Evolutionary conservation across 2,888 invertebrate species (phyloP).

Genomic region (Emmelina monodactyla): DNA sequence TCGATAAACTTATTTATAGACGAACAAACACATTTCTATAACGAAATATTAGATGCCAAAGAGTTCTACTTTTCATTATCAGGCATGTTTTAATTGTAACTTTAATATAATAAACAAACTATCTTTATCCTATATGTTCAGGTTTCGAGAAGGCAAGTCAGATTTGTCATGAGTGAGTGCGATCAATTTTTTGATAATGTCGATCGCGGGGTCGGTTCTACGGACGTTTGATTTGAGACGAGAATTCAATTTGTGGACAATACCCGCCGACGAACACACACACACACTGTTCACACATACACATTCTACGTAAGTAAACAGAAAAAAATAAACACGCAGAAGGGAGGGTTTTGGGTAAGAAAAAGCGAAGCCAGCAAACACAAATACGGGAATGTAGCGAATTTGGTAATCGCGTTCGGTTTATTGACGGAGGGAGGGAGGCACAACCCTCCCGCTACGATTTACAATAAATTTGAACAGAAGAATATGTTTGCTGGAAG

Average conservation of each 20-base stretch:
- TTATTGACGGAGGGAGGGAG: conserved; percentile 46
- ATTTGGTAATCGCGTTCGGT: conserved; percentile 59
- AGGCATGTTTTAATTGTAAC: too few relatives aligned
- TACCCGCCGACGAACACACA: conserved; percentile 38
- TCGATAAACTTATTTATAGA: conserved; percentile 4
- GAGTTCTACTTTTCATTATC: too few relatives aligned
- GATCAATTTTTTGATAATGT: conserved; percentile 64
- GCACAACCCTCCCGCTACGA: conserved; percentile 51
- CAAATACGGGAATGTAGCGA: conserved; percentile 60
- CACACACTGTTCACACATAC: too few relatives aligned
- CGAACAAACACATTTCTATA: too few relatives aligned
- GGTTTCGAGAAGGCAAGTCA: too few relatives aligned
- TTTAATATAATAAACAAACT: too few relatives aligned
- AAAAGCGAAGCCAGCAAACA: conserved; percentile 55
- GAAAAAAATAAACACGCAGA: conserved; percentile 51
- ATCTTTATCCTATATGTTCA: too few relatives aligned
- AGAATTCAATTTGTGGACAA: conserved; percentile 50
- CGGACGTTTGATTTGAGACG: conserved; percentile 53
- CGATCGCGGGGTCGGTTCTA: conserved; percentile 51
- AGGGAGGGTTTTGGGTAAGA: conserved; percentile 28
- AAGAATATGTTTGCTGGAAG: conserved; percentile 58
- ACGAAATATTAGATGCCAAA: too few relatives aligned
- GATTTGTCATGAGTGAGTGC: conserved; percentile 17
- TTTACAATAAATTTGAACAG: conserved; percentile 62
- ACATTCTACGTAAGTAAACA: too few relatives aligned